Conservation (phyloP, 2,113 vertebrate genomes). For the Corythornis madagascariensis region DNA sequence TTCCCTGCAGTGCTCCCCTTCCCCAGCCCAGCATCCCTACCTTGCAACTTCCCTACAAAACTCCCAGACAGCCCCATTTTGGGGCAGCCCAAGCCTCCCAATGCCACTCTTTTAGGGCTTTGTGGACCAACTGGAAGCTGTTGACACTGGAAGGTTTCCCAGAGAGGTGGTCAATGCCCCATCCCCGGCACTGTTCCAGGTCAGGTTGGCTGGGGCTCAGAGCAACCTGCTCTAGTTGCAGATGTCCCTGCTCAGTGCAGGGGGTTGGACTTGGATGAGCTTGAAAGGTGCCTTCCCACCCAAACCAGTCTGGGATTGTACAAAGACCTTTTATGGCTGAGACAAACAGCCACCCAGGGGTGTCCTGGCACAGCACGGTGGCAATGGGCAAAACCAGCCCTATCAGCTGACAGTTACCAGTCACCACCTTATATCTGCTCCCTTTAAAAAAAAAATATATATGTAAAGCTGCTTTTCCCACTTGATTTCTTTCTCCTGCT, state of each 20-base stretch:
- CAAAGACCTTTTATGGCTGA: not conserved
- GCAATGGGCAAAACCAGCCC: not conserved
- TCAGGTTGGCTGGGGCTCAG: not conserved
- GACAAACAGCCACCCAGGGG: not conserved
- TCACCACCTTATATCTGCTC: not conserved
- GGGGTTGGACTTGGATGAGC: not conserved
- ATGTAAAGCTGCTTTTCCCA: not conserved
- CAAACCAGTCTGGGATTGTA: not conserved
- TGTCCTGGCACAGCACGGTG: not conserved
- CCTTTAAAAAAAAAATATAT: not conserved
- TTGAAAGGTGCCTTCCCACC: not conserved
- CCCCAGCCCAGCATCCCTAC: not conserved
- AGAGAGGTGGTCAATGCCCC: not conserved
- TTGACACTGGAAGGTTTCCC: not conserved
- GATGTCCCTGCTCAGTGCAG: not conserved
- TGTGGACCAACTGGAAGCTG: not conserved
- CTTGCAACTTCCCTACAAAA: not conserved
- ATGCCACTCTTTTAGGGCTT: not conserved
- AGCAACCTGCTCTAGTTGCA: not conserved
- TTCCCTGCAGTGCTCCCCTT: not conserved
- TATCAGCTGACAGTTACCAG: not conserved
- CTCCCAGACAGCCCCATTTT: fast-evolving
- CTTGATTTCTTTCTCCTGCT: not conserved
- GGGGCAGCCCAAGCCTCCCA: not conserved
- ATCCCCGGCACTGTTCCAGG: not conserved